phyloP scores from a whole-genome alignment of 2,113 vertebrate genomes.

The Dunckerocampus dactyliophorus region DNA sequence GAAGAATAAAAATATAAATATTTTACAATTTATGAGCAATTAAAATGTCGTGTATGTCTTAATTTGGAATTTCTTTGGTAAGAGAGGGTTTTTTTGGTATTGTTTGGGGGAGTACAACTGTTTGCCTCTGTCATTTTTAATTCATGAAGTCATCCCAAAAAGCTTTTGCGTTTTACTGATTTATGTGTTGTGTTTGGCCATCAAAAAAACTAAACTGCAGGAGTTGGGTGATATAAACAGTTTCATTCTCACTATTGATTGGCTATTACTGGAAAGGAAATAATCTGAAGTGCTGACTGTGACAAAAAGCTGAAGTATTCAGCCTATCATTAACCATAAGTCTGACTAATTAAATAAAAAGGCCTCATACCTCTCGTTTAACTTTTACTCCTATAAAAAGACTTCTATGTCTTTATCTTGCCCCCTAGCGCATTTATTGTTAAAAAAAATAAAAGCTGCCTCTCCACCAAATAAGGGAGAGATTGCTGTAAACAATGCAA shows the following conservation, averaged over 20 bases:
- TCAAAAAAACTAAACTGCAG: no score
- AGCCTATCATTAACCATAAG: conserved; percentile 2
- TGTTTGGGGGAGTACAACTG: neutral
- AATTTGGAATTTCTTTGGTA: conserved; percentile 14
- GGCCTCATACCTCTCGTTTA: neutral
- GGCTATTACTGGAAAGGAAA: neutral
- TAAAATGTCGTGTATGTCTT: conserved; percentile 48
- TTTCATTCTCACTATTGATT: neutral
- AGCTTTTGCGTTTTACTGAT: neutral
- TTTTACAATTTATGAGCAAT: conserved; percentile 76
- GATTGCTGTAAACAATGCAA: conserved; percentile 51
- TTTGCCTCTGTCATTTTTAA: neutral
- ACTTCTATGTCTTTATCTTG: conserved; percentile 1
- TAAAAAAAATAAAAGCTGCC: conserved; percentile 1
- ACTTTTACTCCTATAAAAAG: neutral
- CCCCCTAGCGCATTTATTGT: neutral
- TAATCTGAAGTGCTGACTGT: neutral
- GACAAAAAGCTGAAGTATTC: neutral
- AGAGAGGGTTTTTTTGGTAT: neutral
- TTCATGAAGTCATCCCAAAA: neutral
- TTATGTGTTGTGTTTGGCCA: neutral
- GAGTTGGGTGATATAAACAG: neutral
- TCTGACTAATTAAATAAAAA: conserved; percentile 2
- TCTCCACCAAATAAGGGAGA: conserved; percentile 9
- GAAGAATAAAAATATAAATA: conserved; percentile 91